Evolutionary conservation across 2,888 invertebrate genomes (phyloP).

Genomic region (Tinea semifulvella): DNA sequence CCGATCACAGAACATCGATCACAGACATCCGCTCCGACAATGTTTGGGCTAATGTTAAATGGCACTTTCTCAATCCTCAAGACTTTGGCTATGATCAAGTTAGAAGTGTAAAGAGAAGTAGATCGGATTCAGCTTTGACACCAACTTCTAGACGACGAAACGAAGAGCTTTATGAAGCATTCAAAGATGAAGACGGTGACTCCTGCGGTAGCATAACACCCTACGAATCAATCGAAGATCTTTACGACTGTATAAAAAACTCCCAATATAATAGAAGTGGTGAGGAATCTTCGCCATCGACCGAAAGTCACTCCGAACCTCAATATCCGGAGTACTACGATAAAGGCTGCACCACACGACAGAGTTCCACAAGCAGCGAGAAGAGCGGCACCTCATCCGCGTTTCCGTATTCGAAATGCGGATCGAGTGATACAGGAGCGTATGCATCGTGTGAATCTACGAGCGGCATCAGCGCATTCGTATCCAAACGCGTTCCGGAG

Average conservation of each 20-base stretch:
- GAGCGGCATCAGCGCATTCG: conserved; percentile 51
- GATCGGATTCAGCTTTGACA: conserved; percentile 56
- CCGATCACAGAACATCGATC: conserved; percentile 57
- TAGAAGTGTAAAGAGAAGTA: conserved; percentile 50
- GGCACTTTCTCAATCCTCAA: conserved; percentile 56
- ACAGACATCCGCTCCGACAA: conserved; percentile 54
- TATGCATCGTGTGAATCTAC: conserved; percentile 59
- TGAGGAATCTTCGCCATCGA: conserved; percentile 53
- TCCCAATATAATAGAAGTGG: conserved; percentile 46
- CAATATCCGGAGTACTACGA: conserved; percentile 54
- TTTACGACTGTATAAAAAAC: conserved; percentile 60
- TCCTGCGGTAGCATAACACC: conserved; percentile 59
- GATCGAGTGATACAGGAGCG: conserved; percentile 54
- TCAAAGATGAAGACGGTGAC: conserved; percentile 44
- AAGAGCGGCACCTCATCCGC: conserved; percentile 59
- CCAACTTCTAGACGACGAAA: conserved; percentile 43
- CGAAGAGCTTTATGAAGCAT: conserved; percentile 53
- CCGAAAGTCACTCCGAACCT: conserved; percentile 52
- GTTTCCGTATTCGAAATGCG: conserved; percentile 61
- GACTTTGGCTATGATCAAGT: conserved; percentile 59
- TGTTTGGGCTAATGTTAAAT: conserved; percentile 57
- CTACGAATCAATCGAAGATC: conserved; percentile 59
- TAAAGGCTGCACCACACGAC: conserved; percentile 47
- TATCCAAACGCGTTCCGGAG: conserved; percentile 43
- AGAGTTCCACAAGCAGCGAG: conserved; percentile 56